Conservation (phyloP, 2,888 invertebrate species). For the Drosophila falleni region DNA sequence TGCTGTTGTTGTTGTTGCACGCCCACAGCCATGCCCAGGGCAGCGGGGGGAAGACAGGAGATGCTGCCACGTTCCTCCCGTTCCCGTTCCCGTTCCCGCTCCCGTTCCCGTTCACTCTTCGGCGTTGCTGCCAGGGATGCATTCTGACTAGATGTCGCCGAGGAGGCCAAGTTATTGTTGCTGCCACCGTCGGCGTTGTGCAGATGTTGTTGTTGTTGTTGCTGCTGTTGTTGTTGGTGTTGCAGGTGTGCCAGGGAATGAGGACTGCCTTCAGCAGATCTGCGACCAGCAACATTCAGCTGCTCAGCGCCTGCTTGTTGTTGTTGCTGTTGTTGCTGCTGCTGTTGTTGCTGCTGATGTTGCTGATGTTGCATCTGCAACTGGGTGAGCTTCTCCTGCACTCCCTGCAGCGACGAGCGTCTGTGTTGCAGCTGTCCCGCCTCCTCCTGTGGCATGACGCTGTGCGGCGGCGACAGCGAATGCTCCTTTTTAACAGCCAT, state of each 20-base stretch:
- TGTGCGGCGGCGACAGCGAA: constrained; percentile 83
- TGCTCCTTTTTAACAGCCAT: constrained; percentile 84
- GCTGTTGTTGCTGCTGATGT: constrained; percentile 77
- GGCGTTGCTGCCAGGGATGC: constrained; percentile 79
- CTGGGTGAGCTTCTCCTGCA: constrained; percentile 82
- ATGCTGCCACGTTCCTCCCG: constrained; percentile 79
- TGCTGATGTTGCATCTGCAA: constrained; percentile 82
- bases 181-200: constrained; percentile 57
- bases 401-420: constrained; percentile 81
- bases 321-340: constrained; percentile 69
- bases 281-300: constrained; percentile 52
- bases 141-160: constrained; percentile 80
- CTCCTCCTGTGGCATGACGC: constrained; percentile 43
- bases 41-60: constrained; percentile 81
- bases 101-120: constrained; percentile 71
- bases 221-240: constrained; percentile 45
- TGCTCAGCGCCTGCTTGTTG: constrained; percentile 47
- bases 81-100: constrained; percentile 44
- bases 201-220: constrained; percentile 37
- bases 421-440: constrained; percentile 66
- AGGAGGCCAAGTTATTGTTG: constrained; percentile 63
- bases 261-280: constrained; percentile 71
- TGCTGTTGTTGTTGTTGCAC: constrained; percentile 65
- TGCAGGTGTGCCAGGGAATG: constrained; percentile 45
- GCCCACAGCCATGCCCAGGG: constrained; percentile 73